Evolutionary conservation across 2,888 invertebrate genomes (phyloP), one percentile per base, ranked within the genome.

Genomic region (Polymixis flavicincta): DNA sequence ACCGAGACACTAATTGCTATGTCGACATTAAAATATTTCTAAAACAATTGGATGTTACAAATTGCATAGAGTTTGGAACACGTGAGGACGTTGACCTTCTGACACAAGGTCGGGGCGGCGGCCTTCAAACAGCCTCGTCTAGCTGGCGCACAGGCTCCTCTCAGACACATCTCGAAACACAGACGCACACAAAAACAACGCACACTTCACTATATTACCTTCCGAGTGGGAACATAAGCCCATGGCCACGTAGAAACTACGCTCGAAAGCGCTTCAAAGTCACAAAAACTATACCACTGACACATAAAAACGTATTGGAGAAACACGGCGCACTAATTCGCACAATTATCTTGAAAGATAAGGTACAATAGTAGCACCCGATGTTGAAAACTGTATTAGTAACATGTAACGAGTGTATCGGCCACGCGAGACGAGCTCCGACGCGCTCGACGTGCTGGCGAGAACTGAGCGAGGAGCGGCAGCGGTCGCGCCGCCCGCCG

Each of bases 61-160:
- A 92, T 90, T 88, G 92, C 92, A 94, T 86, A 89, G 92, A 93
- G 91, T 91, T 92, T 90, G 89, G 91, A 93, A 92, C 94, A 94
- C 93, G 92, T 91, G 93, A 93, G 96, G 95, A 93, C 96, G 92
- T 94, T 94, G 95, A 96, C 95, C 96, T 95, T 95, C 94, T 93
- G 93, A 91, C 93, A 94, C 91, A 96, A 96, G 96, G 96, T 96
- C 96, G 95, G 92, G 92, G 90, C 93, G 94, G 93, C 95, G 96
- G 96, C 96, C 96, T 96, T 96, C 96, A 95, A 92, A 94, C 94
- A 94, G 95, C 94, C 95, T 95, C 94, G 95, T 93, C 94, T 94
- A 93, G 93, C 89, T 92, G 89, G 90, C 92, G 90, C 92, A 91
- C 91, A 91, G 92, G 89, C 92, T 93, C 91, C 92, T 90, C 89